A percentile compares a stretch with the other conserved stretches of the same genome.
phyloP scores from a whole-genome alignment of 2,888 invertebrate genomes.

The Thelaira solivaga region DNA sequence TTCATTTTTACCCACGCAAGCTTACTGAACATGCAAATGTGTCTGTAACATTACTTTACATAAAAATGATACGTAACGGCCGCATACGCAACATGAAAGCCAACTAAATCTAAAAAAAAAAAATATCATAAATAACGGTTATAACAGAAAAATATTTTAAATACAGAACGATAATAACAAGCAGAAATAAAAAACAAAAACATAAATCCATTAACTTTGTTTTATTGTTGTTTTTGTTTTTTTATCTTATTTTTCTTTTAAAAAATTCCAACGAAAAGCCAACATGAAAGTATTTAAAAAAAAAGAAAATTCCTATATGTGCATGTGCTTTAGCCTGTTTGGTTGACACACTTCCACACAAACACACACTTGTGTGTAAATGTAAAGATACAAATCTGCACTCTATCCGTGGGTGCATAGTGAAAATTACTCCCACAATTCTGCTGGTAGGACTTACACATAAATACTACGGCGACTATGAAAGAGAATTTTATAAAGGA shows the following conservation, averaged over 20 bases:
- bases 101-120: not conserved
- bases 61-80: slow-evolving; percentile 9
- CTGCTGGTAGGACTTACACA: too few species aligned
- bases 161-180: not conserved
- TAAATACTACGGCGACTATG: too few species aligned
- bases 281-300: slow-evolving; percentile 9
- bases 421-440: not conserved
- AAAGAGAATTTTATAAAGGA: too few species aligned
- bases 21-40: slow-evolving; percentile 5
- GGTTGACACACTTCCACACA: too few species aligned
- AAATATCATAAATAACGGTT: not conserved
- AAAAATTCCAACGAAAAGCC: slow-evolving; percentile 1
- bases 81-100: not conserved
- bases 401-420: not conserved
- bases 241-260: not conserved
- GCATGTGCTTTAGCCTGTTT: not conserved
- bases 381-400: not conserved
- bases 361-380: not conserved
- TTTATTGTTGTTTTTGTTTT: not conserved
- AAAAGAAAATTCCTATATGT: not conserved
- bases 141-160: not conserved
- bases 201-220: too few species aligned
- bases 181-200: not conserved
- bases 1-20: slow-evolving; percentile 12
- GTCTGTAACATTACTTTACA: slow-evolving; percentile 8